These are phyloP conservation scores for Podilymbus podiceps DNA, from an alignment of 2,113 vertebrate genomes.

Conservation along the genomic window DNA sequence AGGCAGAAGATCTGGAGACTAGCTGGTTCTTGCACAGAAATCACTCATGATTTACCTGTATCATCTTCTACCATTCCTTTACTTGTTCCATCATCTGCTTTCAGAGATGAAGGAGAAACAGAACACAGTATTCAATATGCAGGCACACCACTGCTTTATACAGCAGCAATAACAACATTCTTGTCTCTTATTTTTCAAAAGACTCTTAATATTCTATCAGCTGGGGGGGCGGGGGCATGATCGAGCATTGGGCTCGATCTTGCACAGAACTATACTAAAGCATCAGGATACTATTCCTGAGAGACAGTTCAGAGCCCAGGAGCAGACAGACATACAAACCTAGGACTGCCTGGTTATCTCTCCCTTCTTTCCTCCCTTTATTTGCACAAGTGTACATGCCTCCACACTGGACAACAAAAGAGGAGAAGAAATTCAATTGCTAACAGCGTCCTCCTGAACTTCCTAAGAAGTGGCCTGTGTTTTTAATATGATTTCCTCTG, in stretches of 20 bases:
- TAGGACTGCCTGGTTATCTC: neutral
- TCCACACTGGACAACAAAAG: neutral
- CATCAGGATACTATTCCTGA: neutral
- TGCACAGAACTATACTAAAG: neutral
- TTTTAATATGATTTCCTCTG: neutral
- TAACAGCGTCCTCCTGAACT: neutral
- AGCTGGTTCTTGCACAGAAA: neutral
- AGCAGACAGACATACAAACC: fast-evolving
- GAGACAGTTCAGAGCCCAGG: neutral
- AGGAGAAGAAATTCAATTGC: neutral
- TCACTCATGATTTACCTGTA: neutral
- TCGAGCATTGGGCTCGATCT: neutral
- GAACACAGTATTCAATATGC: fast-evolving
- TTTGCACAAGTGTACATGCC: neutral
- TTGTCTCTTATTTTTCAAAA: neutral
- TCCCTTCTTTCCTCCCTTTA: neutral
- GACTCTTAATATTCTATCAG: too few relatives aligned
- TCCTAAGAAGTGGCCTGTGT: too few relatives aligned
- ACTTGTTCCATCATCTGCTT: neutral
- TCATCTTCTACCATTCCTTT: neutral
- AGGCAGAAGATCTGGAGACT: neutral
- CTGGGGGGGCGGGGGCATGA: too few relatives aligned
- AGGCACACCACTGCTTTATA: neutral
- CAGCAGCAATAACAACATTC: neutral
- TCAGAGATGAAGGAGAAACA: neutral